Conservation (phyloP, 1,140 invertebrate genomes). For the Dendrolimus punctatus region DNA sequence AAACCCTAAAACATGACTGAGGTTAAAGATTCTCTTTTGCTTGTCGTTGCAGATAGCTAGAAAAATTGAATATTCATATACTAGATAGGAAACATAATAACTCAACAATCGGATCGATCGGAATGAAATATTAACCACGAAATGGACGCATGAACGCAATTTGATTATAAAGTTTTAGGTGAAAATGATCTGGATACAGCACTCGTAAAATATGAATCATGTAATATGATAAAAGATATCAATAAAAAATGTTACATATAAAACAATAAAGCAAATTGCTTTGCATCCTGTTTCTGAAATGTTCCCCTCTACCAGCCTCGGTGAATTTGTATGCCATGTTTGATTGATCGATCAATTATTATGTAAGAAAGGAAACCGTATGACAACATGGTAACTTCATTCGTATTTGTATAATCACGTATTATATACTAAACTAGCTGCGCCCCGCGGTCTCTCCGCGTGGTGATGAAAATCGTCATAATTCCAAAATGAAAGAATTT, state of each 20-base stretch:
- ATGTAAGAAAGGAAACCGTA: conserved; percentile 5
- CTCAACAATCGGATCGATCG: conserved; percentile 1
- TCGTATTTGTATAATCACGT: background rate
- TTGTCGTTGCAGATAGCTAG: no score
- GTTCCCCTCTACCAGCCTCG: conserved; percentile 1
- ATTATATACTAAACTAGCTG: no score
- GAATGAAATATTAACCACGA: no score
- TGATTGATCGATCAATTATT: conserved; percentile 25
- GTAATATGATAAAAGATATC: conserved; percentile 7
- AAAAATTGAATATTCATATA: no score
- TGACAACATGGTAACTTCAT: conserved; percentile 6
- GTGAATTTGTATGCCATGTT: conserved; percentile 20
- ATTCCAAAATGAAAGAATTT: no score
- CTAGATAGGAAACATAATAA: conserved; percentile 1
- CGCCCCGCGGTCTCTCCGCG: no score
- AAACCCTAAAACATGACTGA: no score
- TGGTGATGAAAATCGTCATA: no score
- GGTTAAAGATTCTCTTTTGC: no score
- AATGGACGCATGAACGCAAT: no score
- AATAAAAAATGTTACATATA: conserved; percentile 15
- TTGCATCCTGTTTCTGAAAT: conserved; percentile 21
- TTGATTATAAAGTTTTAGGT: background rate
- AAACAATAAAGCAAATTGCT: conserved; percentile 28
- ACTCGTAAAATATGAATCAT: conserved; percentile 3
- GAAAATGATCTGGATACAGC: background rate